Evolutionary conservation across 2,888 invertebrate species (phyloP).

Genomic region (Xestia ashworthii): DNA sequence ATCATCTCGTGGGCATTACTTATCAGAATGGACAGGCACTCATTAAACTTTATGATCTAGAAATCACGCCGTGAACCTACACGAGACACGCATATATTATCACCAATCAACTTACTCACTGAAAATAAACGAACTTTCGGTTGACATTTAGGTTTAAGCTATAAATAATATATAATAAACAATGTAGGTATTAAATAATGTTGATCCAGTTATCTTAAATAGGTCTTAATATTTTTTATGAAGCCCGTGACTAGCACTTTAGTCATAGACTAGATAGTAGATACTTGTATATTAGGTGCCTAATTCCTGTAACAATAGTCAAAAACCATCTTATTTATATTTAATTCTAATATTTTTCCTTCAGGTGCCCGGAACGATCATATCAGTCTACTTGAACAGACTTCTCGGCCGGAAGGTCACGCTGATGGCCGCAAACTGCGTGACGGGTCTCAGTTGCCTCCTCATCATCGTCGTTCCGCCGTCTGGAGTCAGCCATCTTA

Average conservation of each 20-base stretch:
- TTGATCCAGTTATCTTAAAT: slow-evolving; percentile 1
- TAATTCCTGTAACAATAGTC: neutral
- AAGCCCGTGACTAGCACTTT: neutral
- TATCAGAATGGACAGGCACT: slow-evolving; percentile 28
- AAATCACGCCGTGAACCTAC: slow-evolving; percentile 43
- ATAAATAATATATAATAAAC: neutral
- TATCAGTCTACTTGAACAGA: slow-evolving; percentile 92
- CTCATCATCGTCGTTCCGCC: slow-evolving; percentile 90
- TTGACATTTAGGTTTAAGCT: neutral
- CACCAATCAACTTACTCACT: slow-evolving; percentile 42
- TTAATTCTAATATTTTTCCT: slow-evolving; percentile 22
- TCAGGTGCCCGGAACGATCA: slow-evolving; percentile 91
- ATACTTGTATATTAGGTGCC: neutral
- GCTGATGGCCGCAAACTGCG: slow-evolving; percentile 91
- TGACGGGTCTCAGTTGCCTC: slow-evolving; percentile 92
- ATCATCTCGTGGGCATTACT: slow-evolving; percentile 21
- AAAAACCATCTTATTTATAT: neutral
- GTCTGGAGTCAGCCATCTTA: slow-evolving; percentile 88
- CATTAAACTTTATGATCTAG: slow-evolving; percentile 32
- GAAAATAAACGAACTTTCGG: slow-evolving; percentile 18
- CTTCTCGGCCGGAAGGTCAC: slow-evolving; percentile 93
- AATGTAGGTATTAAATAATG: neutral
- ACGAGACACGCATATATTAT: slow-evolving; percentile 37
- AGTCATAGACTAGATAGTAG: neutral
- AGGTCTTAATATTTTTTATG: neutral